Conservation (phyloP, 2,888 invertebrate species). For the Synanthedon formicaeformis region DNA sequence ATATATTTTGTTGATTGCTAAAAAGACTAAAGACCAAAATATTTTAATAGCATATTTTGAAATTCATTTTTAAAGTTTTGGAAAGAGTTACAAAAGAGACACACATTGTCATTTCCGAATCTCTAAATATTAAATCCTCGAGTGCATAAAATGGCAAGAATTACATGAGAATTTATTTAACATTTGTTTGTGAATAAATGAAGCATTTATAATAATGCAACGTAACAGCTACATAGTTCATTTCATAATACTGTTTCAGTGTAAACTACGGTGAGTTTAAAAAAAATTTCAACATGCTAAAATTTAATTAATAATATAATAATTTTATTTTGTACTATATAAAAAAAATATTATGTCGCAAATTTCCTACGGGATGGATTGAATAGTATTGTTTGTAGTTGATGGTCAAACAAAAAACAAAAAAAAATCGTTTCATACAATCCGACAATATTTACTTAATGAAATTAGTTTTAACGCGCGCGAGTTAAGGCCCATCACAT, state of each 20-base stretch:
- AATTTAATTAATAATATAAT: conserved; percentile 12
- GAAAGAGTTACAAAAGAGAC: too few relatives aligned
- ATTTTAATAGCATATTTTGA: too few relatives aligned
- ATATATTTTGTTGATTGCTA: too few relatives aligned
- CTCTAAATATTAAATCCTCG: too few relatives aligned
- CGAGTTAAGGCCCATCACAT: too few relatives aligned
- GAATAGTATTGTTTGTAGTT: neutral
- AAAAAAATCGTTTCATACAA: too few relatives aligned
- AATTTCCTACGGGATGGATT: neutral
- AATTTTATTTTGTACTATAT: conserved; percentile 63
- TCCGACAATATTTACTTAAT: too few relatives aligned
- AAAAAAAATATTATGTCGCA: conserved; percentile 14
- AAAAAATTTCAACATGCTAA: neutral
- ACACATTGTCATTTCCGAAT: too few relatives aligned
- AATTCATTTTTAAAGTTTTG: too few relatives aligned
- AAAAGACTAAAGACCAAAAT: too few relatives aligned
- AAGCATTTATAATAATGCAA: conserved; percentile 10
- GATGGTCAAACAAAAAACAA: too few relatives aligned
- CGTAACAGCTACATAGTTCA: conserved; percentile 1
- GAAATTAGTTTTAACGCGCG: too few relatives aligned
- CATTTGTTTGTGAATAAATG: conserved; percentile 14
- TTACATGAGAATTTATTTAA: neutral
- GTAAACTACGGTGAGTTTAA: conserved; percentile 5
- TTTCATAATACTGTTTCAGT: conserved; percentile 48
- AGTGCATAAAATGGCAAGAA: conserved; percentile 5